A percentile compares a stretch with the other conserved stretches of the same genome.
These are phyloP conservation scores for Anableps anableps DNA, from an alignment of 2,797 vertebrate species.

Conservation along the genomic window DNA sequence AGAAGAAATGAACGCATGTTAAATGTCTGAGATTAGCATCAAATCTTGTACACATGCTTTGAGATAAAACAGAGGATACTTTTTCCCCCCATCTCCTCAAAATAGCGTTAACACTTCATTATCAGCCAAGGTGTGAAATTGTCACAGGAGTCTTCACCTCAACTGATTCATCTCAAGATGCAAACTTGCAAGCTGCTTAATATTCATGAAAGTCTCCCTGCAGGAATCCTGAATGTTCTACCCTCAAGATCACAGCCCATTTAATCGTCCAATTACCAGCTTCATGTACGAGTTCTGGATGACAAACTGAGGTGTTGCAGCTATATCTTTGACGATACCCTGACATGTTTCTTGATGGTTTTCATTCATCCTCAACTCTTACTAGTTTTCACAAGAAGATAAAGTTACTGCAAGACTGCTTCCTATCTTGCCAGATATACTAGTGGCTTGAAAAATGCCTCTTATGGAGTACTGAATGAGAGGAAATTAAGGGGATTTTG, in stretches of 20 bases:
- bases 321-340: slow-evolving; percentile 12
- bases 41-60: not conserved
- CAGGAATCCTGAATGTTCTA: slow-evolving; percentile 29
- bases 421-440: not conserved
- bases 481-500: not conserved
- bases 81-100: slow-evolving; percentile 18
- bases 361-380: not conserved
- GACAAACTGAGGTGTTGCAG: slow-evolving; percentile 12
- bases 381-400: not conserved
- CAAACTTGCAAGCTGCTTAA: slow-evolving; percentile 44
- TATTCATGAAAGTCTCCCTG: slow-evolving; percentile 50
- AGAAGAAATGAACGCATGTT: not conserved
- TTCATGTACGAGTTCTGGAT: slow-evolving; percentile 15
- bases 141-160: slow-evolving; percentile 35
- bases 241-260: slow-evolving; percentile 25
- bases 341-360: not conserved
- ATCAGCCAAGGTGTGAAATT: slow-evolving; percentile 63
- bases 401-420: not conserved
- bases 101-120: slow-evolving; percentile 60
- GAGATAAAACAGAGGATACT: slow-evolving; percentile 33
- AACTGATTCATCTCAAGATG: slow-evolving; percentile 47
- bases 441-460: not conserved
- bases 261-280: slow-evolving; percentile 53
- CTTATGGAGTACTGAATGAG: not conserved
- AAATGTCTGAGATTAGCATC: slow-evolving; percentile 7